Evolutionary conservation across 2,888 invertebrate species (phyloP), one percentile per base, ranked within the genome.

Genomic region (Lasioglossum villosulum): DNA sequence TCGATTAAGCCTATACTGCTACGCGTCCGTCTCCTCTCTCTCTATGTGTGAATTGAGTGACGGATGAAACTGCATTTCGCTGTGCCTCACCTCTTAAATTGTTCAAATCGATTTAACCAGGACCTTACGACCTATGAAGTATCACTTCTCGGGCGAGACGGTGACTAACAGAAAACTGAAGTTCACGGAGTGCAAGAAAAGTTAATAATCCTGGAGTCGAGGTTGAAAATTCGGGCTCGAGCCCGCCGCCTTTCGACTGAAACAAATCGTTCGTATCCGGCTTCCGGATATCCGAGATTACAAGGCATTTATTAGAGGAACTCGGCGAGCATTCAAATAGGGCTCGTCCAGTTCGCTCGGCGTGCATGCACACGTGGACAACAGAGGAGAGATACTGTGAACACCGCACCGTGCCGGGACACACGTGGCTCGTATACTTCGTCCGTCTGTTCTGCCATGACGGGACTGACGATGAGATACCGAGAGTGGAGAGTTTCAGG

Each of bases 361-460:
- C 75, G 74, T 73, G 75, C 30, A 63, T 37, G 78, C 79, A 79
- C 81, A 72, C 82, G 78, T 81, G 78, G 80, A 86, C 76, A 59
- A 77, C 66, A 66, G 27, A 63, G 66, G 34, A 68, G 68, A 68
- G 34, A 37, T 19, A 19, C 68, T 4, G 68, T 68, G 37, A 23
- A 2, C 16, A 16, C 63, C 30, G n/a, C 34, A 68, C 52, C 30
- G 66, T 56, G 30, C 30, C 39, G 79, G 63, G 76, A 45, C 73
- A 89, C 82, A 83, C 80, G 87, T 84, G 84, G 73, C 87, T 78
- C 80, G 83, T 83, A 70, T 45, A 81, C 78, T 78, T 78, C 73
- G 80, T 45, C 66, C 83, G 73, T 85, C 79, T 71, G 85, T 89
- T 80, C 71, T 68, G 79, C 78, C 78, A 71, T 77, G 87, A 81